These are phyloP conservation scores for Megalurothrips usitatus DNA, from an alignment of 2,888 invertebrate species.

Conservation along the genomic window DNA sequence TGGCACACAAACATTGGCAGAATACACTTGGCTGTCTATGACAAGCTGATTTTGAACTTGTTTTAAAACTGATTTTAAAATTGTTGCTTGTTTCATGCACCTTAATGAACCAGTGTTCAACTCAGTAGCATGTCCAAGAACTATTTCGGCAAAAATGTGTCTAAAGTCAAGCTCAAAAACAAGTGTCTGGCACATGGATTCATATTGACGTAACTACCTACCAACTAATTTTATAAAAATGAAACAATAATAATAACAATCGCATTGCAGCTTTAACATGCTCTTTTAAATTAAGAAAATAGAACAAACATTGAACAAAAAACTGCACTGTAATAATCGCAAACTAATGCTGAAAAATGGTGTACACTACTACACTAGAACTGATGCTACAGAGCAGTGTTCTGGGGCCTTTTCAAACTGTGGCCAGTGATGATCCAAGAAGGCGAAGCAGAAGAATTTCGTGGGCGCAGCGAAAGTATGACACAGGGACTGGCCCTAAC, in stretches of 20 bases:
- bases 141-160: neutral
- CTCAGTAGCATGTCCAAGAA: neutral
- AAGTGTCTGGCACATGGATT: neutral
- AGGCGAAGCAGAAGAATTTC: slow-evolving; percentile 29
- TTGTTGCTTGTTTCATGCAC: neutral
- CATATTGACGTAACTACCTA: neutral
- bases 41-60: neutral
- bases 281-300: no score
- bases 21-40: neutral
- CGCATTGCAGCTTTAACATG: no score
- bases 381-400: no score
- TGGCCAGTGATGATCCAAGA: neutral
- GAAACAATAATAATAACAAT: neutral
- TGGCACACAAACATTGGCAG: neutral
- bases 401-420: no score
- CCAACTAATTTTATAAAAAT: neutral
- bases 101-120: neutral
- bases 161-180: neutral
- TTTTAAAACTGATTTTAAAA: no score
- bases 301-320: no score
- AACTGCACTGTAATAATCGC: no score
- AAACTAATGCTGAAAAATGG: no score
- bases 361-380: no score
- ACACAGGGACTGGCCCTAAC: slow-evolving; percentile 82
- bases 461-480: slow-evolving; percentile 68